These are phyloP conservation scores for Drosophila aldrichi DNA, from an alignment of 2,888 invertebrate genomes.

Conservation along the genomic window DNA sequence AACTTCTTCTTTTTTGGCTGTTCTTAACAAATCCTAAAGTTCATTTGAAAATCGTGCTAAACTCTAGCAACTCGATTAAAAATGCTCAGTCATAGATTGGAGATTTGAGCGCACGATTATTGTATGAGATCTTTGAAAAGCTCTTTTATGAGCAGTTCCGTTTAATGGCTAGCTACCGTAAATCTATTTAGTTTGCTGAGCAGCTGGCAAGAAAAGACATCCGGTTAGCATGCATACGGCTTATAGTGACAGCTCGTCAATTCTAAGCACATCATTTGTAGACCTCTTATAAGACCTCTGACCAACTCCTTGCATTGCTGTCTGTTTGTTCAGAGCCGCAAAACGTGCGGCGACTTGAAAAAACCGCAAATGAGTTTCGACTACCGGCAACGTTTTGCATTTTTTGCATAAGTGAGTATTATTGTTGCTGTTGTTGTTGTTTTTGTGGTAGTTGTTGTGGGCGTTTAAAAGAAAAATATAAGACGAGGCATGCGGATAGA, in stretches of 20 bases:
- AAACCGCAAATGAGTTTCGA: conserved; percentile 75
- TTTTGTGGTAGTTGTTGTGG: conserved; percentile 35
- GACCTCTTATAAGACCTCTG: conserved; percentile 44
- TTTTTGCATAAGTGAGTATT: conserved; percentile 65
- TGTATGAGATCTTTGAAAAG: not conserved
- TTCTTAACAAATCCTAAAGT: too few relatives aligned
- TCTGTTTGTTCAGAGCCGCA: conserved; percentile 70
- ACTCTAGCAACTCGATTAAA: not conserved
- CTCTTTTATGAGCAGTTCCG: conserved; percentile 23
- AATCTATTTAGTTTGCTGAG: conserved; percentile 6
- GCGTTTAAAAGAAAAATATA: conserved; percentile 32
- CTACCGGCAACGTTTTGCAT: conserved; percentile 63
- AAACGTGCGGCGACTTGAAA: conserved; percentile 72
- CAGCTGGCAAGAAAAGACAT: conserved; percentile 60
- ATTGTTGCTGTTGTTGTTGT: conserved; percentile 20
- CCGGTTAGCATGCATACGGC: conserved; percentile 62
- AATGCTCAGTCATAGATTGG: conserved; percentile 1
- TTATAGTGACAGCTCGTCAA: conserved; percentile 72
- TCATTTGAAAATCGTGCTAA: not conserved
- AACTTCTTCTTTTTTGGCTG: not conserved
- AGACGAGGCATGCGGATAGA: conserved; percentile 23
- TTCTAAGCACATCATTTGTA: conserved; percentile 73
- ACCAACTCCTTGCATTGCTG: conserved; percentile 48
- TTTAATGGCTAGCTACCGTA: conserved; percentile 46
- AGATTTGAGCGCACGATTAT: not conserved